These are phyloP conservation scores for Chiloscyllium plagiosum DNA, from an alignment of 2,113 vertebrate species.

Conservation along the genomic window DNA sequence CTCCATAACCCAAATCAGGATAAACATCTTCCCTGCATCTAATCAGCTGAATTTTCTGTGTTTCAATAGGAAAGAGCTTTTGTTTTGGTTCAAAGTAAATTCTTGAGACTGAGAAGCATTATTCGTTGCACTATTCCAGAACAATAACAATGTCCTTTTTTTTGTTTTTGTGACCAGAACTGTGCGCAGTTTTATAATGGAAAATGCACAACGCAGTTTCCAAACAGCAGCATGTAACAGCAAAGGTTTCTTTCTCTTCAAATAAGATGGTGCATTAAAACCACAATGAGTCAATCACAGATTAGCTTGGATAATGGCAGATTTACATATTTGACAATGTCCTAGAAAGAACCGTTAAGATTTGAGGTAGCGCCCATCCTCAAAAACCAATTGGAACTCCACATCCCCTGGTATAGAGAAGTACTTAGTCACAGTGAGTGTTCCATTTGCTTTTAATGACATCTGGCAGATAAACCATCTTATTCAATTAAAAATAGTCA, in stretches of 20 bases:
- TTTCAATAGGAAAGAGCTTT: too few relatives aligned
- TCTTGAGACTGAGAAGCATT: not conserved
- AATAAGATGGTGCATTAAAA: not conserved
- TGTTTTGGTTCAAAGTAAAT: not conserved
- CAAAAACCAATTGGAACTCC: not conserved
- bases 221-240: too few relatives aligned
- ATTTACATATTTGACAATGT: not conserved
- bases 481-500: constrained; percentile 16
- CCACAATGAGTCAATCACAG: not conserved
- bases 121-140: not conserved
- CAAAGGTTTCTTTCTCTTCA: too few relatives aligned
- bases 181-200: not conserved
- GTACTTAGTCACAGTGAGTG: not conserved
- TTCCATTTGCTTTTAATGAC: constrained; percentile 12
- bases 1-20: too few relatives aligned
- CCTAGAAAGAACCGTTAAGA: not conserved
- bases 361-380: not conserved
- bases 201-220: not conserved
- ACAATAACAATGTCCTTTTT: not conserved
- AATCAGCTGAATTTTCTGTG: too few relatives aligned
- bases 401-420: not conserved
- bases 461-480: not conserved
- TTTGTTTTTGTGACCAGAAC: not conserved
- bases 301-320: not conserved
- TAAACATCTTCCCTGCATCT: too few relatives aligned